Conservation (phyloP, 30 jellyfish, hydroid and myxozoan species). For the Cassiopea xamachana region DNA sequence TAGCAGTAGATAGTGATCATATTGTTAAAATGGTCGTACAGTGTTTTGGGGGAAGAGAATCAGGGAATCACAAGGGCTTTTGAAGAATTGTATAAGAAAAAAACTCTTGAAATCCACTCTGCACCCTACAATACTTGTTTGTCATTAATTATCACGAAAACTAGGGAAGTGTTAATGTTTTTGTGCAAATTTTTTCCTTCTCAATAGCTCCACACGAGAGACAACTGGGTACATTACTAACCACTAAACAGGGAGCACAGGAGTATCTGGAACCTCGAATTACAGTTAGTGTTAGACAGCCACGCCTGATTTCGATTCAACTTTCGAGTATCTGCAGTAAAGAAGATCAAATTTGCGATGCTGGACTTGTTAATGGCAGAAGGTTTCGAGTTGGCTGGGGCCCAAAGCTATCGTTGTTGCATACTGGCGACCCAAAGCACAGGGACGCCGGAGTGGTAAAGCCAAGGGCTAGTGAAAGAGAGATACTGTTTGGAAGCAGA, state of each 20-base stretch:
- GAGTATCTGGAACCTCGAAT: constrained; percentile 42
- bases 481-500: constrained; percentile 20
- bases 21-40: no score
- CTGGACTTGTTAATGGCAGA: constrained; percentile 84
- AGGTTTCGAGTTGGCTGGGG: constrained; percentile 90
- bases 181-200: neutral
- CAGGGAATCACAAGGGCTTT: no score
- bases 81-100: no score
- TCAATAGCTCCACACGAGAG: constrained; percentile 1
- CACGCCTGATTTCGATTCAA: constrained; percentile 25
- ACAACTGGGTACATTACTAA: neutral
- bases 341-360: constrained; percentile 76
- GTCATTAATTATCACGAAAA: no score
- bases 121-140: no score
- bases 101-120: no score
- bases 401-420: constrained; percentile 65
- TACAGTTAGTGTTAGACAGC: constrained; percentile 29
- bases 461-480: neutral
- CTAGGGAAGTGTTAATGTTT: no score
- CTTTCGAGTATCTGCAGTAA: constrained; percentile 23
- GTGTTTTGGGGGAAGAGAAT: no score
- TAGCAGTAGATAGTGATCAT: no score
- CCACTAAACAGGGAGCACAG: neutral
- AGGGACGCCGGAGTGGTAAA: neutral
- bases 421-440: constrained; percentile 66